phyloP scores from a whole-genome alignment of 2,888 invertebrate species.

The Eupeodes luniger region DNA sequence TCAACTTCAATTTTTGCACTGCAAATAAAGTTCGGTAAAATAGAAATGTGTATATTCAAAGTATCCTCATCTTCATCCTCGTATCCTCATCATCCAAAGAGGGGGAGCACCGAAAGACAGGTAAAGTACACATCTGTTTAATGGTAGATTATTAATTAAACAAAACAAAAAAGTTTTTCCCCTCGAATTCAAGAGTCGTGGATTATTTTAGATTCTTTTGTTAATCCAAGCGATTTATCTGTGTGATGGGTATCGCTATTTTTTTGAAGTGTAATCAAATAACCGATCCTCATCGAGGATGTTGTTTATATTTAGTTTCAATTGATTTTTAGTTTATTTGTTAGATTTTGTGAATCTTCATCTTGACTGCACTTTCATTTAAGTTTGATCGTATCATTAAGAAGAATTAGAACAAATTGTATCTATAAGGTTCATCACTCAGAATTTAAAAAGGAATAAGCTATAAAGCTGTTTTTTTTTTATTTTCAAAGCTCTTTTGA shows the following conservation, averaged over 20 bases:
- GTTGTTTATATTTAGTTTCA: slow-evolving; percentile 40
- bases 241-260: slow-evolving; percentile 5
- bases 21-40: slow-evolving; percentile 43
- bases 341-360: neutral
- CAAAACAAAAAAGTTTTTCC: slow-evolving; percentile 3
- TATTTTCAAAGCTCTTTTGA: neutral
- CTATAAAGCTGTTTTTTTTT: neutral
- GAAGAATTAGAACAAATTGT: neutral
- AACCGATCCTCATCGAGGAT: slow-evolving; percentile 1
- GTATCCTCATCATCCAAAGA: neutral
- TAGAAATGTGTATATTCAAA: slow-evolving; percentile 22
- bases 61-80: neutral
- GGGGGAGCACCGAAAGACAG: neutral
- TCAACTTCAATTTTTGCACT: slow-evolving; percentile 14
- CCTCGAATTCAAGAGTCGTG: slow-evolving; percentile 25
- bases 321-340: slow-evolving; percentile 29
- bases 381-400: slow-evolving; percentile 4
- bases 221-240: slow-evolving; percentile 60
- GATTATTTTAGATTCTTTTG: slow-evolving; percentile 63
- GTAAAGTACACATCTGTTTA: slow-evolving; percentile 17
- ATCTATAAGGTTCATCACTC: neutral
- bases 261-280: neutral
- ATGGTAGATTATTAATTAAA: slow-evolving; percentile 34
- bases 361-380: neutral
- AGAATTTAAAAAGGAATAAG: neutral